These are phyloP conservation scores for Dendrocopos noguchii DNA, from an alignment of 2,113 vertebrate species.

Conservation along the genomic window DNA sequence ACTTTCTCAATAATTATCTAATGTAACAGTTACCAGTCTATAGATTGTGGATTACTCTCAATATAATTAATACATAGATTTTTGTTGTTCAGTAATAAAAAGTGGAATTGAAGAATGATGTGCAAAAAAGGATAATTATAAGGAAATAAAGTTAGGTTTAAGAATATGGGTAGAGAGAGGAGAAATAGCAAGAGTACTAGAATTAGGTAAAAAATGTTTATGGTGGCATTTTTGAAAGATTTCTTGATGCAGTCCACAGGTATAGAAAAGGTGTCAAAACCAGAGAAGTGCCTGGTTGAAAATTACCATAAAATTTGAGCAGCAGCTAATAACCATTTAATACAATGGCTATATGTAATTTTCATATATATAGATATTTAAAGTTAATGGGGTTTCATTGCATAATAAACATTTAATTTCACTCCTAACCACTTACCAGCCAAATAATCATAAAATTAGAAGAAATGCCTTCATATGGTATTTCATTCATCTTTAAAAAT, in stretches of 20 bases:
- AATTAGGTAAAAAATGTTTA: not conserved
- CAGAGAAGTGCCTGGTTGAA: not conserved
- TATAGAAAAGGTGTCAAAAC: not conserved
- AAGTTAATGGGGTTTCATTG: not conserved
- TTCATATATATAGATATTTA: not conserved
- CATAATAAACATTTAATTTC: not conserved
- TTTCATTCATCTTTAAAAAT: not conserved
- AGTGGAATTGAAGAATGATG: not conserved
- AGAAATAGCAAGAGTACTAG: not conserved
- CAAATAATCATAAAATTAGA: not conserved
- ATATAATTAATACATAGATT: not conserved
- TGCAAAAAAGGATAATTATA: not conserved
- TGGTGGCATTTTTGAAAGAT: not conserved
- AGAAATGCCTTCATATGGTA: not conserved
- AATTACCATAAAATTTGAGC: not conserved
- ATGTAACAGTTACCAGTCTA: not conserved
- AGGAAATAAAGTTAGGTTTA: not conserved
- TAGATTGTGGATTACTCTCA: not conserved
- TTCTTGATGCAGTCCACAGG: not conserved
- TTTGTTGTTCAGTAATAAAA: not conserved
- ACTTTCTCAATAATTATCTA: not conserved
- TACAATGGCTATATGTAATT: not conserved
- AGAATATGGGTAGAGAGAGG: not conserved
- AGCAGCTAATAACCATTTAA: not conserved
- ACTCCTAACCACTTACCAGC: not conserved